Percentiles rank a stretch among this genome's conserved stretches.
Evolutionary conservation across 2,797 vertebrate species (phyloP).

Genomic region (Nannoperca obscura): DNA sequence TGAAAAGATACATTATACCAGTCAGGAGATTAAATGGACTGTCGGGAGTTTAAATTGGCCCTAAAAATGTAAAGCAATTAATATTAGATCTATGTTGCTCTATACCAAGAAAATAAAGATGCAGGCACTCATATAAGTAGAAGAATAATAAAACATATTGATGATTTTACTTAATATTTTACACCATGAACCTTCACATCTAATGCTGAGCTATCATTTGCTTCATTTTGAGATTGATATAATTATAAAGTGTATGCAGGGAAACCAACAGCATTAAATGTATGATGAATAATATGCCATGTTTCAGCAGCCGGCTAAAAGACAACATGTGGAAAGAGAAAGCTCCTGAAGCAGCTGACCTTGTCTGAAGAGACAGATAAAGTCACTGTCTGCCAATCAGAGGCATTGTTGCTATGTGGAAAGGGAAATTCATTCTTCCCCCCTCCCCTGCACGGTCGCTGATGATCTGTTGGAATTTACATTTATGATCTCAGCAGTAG

Average conservation of each 20-base stretch:
- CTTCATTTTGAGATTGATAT: neutral
- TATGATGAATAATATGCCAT: neutral
- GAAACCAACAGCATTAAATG: neutral
- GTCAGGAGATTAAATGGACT: neutral
- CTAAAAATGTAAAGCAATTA: neutral
- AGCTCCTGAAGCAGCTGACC: conserved; percentile 52
- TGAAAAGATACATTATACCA: neutral
- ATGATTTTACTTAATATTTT: neutral
- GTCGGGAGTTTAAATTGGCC: neutral
- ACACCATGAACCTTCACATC: neutral
- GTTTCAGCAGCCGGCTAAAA: neutral
- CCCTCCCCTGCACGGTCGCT: neutral
- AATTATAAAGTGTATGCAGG: neutral
- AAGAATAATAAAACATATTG: neutral
- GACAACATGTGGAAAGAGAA: conserved; percentile 2
- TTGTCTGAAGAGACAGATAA: conserved; percentile 58
- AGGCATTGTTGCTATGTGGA: conserved; percentile 33
- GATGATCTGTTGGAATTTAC: conserved; percentile 17
- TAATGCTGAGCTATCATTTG: neutral
- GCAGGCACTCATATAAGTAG: neutral
- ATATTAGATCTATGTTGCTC: neutral
- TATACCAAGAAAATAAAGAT: neutral
- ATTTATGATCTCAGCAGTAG: neutral
- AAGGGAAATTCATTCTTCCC: neutral
- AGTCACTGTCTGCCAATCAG: conserved; percentile 53